Base-by-base conservation (phyloP, 2,797 vertebrate genomes). In the Anas bernieri region DNA sequence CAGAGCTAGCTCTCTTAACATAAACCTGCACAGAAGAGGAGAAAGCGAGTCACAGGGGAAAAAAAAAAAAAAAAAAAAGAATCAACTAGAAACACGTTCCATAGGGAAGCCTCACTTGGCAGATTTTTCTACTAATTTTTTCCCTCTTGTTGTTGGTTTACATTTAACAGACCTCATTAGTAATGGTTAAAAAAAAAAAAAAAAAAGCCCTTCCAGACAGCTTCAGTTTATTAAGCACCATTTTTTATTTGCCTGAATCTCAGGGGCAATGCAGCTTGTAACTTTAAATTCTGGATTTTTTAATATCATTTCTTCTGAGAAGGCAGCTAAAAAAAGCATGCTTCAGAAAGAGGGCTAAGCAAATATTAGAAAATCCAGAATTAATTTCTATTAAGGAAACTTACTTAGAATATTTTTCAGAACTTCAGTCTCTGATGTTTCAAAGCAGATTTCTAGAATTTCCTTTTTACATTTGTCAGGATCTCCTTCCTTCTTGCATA, bases 391-490 rank as follows among this genome's bases (percentile, higher is more conserved):
- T 56, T 54, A 83, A 62, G 52, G 88, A 69, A 88, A 80, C 8
- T 54, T 67, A 75, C 22, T 3, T 78, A 63, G 7, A 3, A 21
- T 48, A 67, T 72, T 90, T 94, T 75, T 84, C 59, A 45, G 28
- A 66, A 61, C 8, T 55, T 35, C 2, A 7, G 55, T 39, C 37
- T 31, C 33, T 55, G 35, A 11, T 25, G 5, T 31, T 46, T 78
- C 10, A 20, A 62, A 83, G 55, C 6, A 56, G 6, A n/a, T 39
- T 76, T 78, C n/a, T 80, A 9, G 21, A 20, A 3, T 70, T 73
- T 66, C 30, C 66, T 50, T 17, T 31, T 80, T 20, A 63, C 0
- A 0, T 17, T 5, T 45, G 6, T 59, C 63, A 87, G 12, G 7
- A 89, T 74, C 33, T 48, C 4, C 14, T 77, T 64, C 30, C 6